Base-by-base conservation (phyloP, 2,888 invertebrate species). In the Lapara coniferarum region DNA sequence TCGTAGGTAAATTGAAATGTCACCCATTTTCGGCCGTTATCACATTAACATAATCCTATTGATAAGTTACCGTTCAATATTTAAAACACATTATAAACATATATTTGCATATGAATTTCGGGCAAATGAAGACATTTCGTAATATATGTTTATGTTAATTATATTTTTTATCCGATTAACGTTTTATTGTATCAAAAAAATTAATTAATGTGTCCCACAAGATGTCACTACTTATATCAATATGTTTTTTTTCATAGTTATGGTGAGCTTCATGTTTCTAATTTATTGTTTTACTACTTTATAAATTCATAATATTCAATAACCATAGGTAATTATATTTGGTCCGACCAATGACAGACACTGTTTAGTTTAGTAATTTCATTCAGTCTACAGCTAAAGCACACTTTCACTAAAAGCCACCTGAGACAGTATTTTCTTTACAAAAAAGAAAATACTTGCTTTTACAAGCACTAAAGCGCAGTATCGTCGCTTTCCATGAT, bases 11-110 rank as follows among this genome's bases (percentile, higher is more conserved):
- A 63, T 63, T 63, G 63, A 63, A 63, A 63, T 63, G 49, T 63
- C 63, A 46, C 19, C 12, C 49, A 49, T 49, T 63, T 63, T 46
- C 19, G 49, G 7, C 49, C 19, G 49, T 49, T 7, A 63, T 49
- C 13, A 63, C 49, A 63, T 63, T 63, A 46, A 49, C 63, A 63
- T 63, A 63, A 63, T 63, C 63, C 25, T 63, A 63, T 63, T 63
- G 63, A 63, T 63, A 63, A 63, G 49, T 46, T 63, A 63, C 63
- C 63, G 63, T 49, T 63, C 16, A 46, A 49, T 19, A 19, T 63
- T 63, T 63, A 49, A 63, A 63, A 63, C 49, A 49, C 63, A 49
- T 63, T 63, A 63, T 49, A 63, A 63, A 59, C 19, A 63, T 19
- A 19, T 63, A 63, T 49, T 63, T 63, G 46, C 44, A 49, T 46